Base-by-base conservation (phyloP, 2,113 vertebrate species). In the Forbesichthys papilliferus region DNA sequence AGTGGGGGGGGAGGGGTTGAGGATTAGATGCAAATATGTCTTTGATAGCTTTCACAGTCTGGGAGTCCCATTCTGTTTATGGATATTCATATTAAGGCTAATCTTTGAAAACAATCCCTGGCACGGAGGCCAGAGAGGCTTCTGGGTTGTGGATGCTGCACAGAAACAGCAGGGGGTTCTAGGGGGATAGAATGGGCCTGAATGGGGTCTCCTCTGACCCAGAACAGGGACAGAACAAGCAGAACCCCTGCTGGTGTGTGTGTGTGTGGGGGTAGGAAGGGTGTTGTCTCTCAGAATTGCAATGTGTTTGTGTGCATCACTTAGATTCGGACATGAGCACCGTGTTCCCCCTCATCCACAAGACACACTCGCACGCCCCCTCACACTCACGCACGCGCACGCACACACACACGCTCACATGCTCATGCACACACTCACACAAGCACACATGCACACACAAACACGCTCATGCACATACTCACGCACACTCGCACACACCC, bases 11-110 rank as follows among this genome's bases (percentile, higher is more conserved):
- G 87, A 68, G 68, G 87, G 83, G 86, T 88, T 89, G 87, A 90
- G 91, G 90, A 92, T 93, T 92, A 92, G 88, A 93, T 92, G 90
- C 87, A 93, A 93, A 93, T 93, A 92, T 92, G 89, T 90, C 89
- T 91, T 92, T 92, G 90, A 92, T 91, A 91, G 89, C 92, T 92
- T 92, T 93, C 91, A 90, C 90, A 90, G 91, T 91, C 90, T 90
- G 87, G 89, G 90, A 84, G 88, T 87, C 87, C 87, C 77, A 88
- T 89, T 90, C 90, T 89, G 84, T 88, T 90, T 90, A 90, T 91
- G 87, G 90, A 90, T 93, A 91, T 93, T 92, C 90, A 90, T 93
- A 91, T 91, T 90, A 86, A 81, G 86, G 83, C 81, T 89, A 91
- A 90, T 92, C 88, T 91, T 88, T 90, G 81, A 84, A 89, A 90